phyloP scores from a whole-genome alignment of 2,888 invertebrate genomes.

The Cryptocheilus praepositus region DNA sequence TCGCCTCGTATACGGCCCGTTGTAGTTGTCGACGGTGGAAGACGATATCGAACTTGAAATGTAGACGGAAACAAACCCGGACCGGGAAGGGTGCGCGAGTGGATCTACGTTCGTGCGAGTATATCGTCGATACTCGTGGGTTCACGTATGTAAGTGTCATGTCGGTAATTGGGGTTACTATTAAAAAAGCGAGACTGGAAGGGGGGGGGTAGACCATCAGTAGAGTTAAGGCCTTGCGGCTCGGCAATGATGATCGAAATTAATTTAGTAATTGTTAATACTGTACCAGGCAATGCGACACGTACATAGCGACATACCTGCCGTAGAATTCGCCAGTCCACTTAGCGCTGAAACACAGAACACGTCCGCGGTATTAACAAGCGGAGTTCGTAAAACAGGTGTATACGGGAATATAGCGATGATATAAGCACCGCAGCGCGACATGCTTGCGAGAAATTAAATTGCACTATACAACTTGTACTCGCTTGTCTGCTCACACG shows the following conservation, averaged over 20 bases:
- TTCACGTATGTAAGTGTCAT: background rate
- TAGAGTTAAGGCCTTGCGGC: slow-evolving; percentile 31
- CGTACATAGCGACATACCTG: slow-evolving; percentile 76
- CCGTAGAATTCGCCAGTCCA: slow-evolving; percentile 76
- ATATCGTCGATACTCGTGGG: background rate
- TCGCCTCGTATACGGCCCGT: slow-evolving; percentile 16
- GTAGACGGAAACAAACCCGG: slow-evolving; percentile 16
- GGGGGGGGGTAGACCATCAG: slow-evolving; percentile 13
- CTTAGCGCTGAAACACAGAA: slow-evolving; percentile 76
- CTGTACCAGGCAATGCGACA: slow-evolving; percentile 75
- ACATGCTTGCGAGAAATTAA: slow-evolving; percentile 28
- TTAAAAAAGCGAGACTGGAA: slow-evolving; percentile 32
- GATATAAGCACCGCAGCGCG: slow-evolving; percentile 35
- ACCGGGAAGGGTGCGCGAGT: background rate
- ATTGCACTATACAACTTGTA: background rate
- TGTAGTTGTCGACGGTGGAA: slow-evolving; percentile 4
- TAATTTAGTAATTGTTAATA: slow-evolving; percentile 74
- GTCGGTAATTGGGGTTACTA: slow-evolving; percentile 10
- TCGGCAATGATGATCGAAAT: slow-evolving; percentile 46
- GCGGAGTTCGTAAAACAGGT: slow-evolving; percentile 52
- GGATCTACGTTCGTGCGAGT: background rate
- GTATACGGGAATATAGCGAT: slow-evolving; percentile 31
- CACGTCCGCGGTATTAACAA: slow-evolving; percentile 62
- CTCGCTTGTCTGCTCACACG: background rate
- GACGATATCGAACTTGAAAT: slow-evolving; percentile 26